Base-by-base conservation (phyloP, 2,797 vertebrate species). In the Cossypha polioptera region DNA sequence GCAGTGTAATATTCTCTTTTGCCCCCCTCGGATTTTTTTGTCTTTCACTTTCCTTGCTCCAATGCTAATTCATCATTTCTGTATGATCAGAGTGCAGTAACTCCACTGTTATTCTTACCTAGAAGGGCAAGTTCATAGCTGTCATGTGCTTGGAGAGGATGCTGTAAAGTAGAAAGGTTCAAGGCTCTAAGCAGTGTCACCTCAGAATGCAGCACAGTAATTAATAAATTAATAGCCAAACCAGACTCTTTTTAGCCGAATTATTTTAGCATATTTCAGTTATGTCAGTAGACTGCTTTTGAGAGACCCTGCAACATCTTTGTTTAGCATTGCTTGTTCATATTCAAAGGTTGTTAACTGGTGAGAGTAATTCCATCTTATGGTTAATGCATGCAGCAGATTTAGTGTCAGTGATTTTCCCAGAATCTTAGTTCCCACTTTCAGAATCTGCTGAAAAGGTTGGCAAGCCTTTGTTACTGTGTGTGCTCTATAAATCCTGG, bases 1-100 rank as follows among this genome's bases (percentile, higher is more conserved):
- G 53, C n/a, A 76, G 21, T 1, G 1, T n/a, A 55, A 33, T 51
- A 76, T 43, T 80, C 31, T 22, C 5, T 42, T 5, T 19, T 1
- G 0, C 26, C 3, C 2, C 4, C 3, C 6, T n/a, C 1, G 0
- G 18, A 10, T 4, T 38, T 21, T 50, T 66, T 47, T 31, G 4
- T 66, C 66, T 81, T 86, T 78, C 58, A 29, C n/a, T 77, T 74
- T 50, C 53, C 58, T 90, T 83, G 11, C 31, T 83, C 47, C 45
- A 67, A 1, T 4, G 5, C 16, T 42, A 54, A 55, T 84, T 91
- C 55, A 72, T 73, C 53, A 16, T 79, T 92, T 79, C 78, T 53
- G 7, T 71, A 38, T 18, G 61, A 80, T 62, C 67, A 61, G 31
- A 67, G n/a, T 0, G 5, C 31, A 42, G 53, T 43, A 66, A 18